Evolutionary conservation across 2,888 invertebrate species (phyloP).

Genomic region (Hipparchia semele): DNA sequence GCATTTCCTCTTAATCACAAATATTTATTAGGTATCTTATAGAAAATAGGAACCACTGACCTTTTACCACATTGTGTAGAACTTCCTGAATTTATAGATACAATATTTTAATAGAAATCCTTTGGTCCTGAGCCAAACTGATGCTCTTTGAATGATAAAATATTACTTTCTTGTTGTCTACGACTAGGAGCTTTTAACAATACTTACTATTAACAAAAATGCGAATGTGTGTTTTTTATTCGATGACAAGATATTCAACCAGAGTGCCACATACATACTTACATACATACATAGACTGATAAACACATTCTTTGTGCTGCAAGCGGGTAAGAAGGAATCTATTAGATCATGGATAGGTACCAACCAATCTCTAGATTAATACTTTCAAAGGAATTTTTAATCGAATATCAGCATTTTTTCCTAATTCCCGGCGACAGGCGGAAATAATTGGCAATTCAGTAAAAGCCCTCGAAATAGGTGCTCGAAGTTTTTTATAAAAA

Average conservation of each 20-base stretch:
- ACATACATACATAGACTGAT: too few relatives aligned
- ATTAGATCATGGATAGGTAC: neutral
- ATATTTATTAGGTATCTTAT: neutral
- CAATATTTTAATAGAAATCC: conserved; percentile 16
- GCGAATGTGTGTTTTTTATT: neutral
- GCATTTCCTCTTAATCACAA: too few relatives aligned
- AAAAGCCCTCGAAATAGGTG: conserved; percentile 21
- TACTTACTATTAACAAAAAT: neutral
- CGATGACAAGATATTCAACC: too few relatives aligned
- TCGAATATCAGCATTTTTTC: conserved; percentile 4
- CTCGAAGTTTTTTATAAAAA: conserved; percentile 26
- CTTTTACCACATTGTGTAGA: neutral
- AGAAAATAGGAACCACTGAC: neutral
- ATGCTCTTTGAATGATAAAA: conserved; percentile 5
- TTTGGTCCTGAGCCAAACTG: conserved; percentile 2
- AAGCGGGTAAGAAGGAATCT: neutral
- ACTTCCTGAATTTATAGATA: conserved; percentile 6
- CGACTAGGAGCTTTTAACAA: neutral
- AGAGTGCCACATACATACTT: too few relatives aligned
- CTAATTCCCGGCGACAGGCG: conserved; percentile 1
- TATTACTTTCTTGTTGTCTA: conserved; percentile 10
- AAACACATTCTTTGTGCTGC: too few relatives aligned
- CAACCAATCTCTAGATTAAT: neutral
- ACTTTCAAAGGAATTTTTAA: neutral
- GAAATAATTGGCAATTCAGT: conserved; percentile 23